phyloP scores from a whole-genome alignment of 2,888 invertebrate species.

The Busseola fusca region DNA sequence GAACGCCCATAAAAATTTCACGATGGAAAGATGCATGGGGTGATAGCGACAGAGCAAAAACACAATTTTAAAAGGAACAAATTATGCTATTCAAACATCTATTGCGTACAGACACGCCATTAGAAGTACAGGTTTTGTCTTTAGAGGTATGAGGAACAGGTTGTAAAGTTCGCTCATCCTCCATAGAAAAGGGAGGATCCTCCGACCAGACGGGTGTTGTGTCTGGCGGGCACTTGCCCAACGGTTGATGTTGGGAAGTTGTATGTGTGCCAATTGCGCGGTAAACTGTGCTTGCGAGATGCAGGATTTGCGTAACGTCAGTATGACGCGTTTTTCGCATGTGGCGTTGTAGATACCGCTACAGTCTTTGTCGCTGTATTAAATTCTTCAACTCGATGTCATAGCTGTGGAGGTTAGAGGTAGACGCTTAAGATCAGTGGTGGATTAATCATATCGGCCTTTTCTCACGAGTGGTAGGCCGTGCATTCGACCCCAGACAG shows the following conservation, averaged over 20 bases:
- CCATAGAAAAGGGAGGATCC: no score
- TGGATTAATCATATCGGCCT: neutral
- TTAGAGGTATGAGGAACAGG: no score
- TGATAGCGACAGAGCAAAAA: neutral
- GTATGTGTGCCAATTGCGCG: no score
- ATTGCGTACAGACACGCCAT: neutral
- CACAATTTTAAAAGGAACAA: neutral
- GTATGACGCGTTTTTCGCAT: neutral
- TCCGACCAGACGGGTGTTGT: no score
- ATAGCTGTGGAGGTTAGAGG: neutral
- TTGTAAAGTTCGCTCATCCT: no score
- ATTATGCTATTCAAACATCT: neutral
- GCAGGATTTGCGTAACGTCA: no score
- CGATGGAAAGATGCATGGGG: neutral
- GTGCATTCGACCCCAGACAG: no score
- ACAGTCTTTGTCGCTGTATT: neutral
- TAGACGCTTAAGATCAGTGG: neutral
- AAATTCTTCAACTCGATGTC: neutral
- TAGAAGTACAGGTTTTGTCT: neutral
- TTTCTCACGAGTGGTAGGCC: no score
- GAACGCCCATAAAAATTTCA: conserved; percentile 1
- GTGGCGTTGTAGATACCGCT: no score
- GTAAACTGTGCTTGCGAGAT: no score
- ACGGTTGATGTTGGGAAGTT: no score
- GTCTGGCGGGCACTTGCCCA: no score